Evolutionary conservation across 2,888 invertebrate genomes (phyloP).

Genomic region (Pristionchus maxplancki): DNA sequence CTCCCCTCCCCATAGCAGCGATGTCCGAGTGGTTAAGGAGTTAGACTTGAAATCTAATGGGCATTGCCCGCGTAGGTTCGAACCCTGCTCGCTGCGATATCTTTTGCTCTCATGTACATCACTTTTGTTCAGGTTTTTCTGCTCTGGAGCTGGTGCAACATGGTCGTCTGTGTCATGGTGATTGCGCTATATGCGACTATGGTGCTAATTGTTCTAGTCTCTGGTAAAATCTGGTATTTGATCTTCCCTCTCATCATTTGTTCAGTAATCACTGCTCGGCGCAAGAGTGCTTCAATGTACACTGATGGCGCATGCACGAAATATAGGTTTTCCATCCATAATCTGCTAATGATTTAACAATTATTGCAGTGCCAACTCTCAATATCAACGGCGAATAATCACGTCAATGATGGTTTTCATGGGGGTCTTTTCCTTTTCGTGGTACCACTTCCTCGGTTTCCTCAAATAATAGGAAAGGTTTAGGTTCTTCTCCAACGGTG

Average conservation of each 20-base stretch:
- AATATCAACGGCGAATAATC: neutral
- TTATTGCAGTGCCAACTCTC: neutral
- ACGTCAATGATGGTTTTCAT: neutral
- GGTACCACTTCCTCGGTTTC: neutral
- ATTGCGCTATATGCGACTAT: neutral
- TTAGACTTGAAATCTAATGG: conserved; percentile 84
- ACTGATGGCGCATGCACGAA: conserved; percentile 16
- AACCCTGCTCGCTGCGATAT: conserved; percentile 81
- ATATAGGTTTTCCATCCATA: neutral
- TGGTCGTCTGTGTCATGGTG: neutral
- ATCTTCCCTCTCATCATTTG: neutral
- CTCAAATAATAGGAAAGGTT: neutral
- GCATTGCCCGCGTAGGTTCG: conserved; percentile 84
- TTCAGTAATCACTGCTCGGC: neutral
- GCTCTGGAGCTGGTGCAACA: neutral
- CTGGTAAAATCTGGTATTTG: neutral
- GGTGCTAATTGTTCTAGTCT: neutral
- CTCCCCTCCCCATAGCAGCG: conserved; percentile 43
- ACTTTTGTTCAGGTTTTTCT: neutral
- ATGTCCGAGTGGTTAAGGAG: conserved; percentile 82
- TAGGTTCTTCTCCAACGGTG: conserved; percentile 14
- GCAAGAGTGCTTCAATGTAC: neutral
- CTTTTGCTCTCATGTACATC: neutral
- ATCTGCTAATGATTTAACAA: neutral
- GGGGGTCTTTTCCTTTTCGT: conserved; percentile 30